These are phyloP conservation scores for Xiphorhynchus erythropygius DNA, from an alignment of 2,797 vertebrate species.

Conservation along the genomic window DNA sequence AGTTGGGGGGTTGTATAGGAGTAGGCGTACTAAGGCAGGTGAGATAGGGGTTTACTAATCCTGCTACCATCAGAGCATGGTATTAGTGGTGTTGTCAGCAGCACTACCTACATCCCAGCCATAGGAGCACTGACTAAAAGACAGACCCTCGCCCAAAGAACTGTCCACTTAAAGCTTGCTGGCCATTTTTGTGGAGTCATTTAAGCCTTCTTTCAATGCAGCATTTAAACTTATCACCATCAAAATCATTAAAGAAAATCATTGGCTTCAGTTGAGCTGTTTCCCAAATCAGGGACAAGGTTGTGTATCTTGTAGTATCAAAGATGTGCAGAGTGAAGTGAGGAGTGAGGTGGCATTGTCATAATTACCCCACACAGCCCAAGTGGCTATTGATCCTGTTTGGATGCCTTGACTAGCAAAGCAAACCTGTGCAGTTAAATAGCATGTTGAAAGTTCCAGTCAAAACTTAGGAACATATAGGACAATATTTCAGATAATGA, in stretches of 20 bases:
- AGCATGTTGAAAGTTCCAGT: background rate
- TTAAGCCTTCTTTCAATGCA: background rate
- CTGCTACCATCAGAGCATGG: background rate
- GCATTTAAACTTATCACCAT: background rate
- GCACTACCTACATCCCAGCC: background rate
- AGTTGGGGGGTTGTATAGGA: background rate
- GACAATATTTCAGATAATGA: constrained; percentile 26
- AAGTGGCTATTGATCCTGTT: background rate
- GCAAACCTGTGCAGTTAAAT: background rate
- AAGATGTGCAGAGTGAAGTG: background rate
- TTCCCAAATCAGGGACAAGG: background rate
- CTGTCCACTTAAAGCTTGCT: background rate
- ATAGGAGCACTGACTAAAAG: background rate
- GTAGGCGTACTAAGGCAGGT: background rate
- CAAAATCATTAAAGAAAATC: background rate
- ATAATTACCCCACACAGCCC: background rate
- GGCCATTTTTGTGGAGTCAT: background rate
- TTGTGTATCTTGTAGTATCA: background rate
- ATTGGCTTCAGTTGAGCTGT: background rate
- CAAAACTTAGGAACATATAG: background rate
- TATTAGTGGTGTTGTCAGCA: background rate
- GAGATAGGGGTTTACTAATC: background rate
- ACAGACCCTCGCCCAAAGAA: background rate
- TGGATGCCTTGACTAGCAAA: background rate
- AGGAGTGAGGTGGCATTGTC: background rate